A percentile compares a stretch with the other conserved stretches of the same genome.
These are phyloP conservation scores for Mythimna vitellina DNA, from an alignment of 2,888 invertebrate species.

Conservation along the genomic window DNA sequence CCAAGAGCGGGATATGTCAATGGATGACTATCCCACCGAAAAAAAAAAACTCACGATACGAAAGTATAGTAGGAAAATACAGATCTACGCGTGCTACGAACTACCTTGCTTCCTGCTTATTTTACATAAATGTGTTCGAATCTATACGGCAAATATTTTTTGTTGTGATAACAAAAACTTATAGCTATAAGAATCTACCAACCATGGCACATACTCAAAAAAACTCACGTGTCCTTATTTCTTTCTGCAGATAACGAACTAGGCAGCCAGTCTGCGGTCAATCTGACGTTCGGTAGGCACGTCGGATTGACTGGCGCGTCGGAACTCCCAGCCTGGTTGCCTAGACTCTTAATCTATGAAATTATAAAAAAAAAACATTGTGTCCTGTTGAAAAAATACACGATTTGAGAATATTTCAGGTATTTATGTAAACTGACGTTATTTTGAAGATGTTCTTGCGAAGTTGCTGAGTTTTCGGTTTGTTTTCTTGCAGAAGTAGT, in stretches of 20 bases:
- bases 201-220: slow-evolving; percentile 4
- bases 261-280: slow-evolving; percentile 55
- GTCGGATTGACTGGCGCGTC: slow-evolving; percentile 49
- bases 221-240: slow-evolving; percentile 48
- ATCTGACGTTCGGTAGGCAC: slow-evolving; percentile 46
- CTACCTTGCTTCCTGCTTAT: background rate
- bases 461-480: slow-evolving; percentile 9
- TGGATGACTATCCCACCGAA: too few species aligned
- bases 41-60: too few species aligned
- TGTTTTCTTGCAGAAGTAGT: slow-evolving; percentile 85
- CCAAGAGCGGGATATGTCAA: too few species aligned
- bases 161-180: background rate
- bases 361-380: slow-evolving; percentile 40
- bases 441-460: slow-evolving; percentile 9
- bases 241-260: slow-evolving; percentile 54
- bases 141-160: background rate
- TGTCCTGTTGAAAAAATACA: slow-evolving; percentile 47
- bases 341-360: slow-evolving; percentile 42
- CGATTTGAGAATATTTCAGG: slow-evolving; percentile 50
- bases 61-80: background rate
- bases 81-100: background rate
- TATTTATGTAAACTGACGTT: slow-evolving; percentile 51
- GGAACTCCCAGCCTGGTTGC: slow-evolving; percentile 50
- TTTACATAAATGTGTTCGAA: background rate
- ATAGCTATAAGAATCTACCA: background rate